Conservation (phyloP, 2,888 invertebrate species). For the Acleris emargana region DNA sequence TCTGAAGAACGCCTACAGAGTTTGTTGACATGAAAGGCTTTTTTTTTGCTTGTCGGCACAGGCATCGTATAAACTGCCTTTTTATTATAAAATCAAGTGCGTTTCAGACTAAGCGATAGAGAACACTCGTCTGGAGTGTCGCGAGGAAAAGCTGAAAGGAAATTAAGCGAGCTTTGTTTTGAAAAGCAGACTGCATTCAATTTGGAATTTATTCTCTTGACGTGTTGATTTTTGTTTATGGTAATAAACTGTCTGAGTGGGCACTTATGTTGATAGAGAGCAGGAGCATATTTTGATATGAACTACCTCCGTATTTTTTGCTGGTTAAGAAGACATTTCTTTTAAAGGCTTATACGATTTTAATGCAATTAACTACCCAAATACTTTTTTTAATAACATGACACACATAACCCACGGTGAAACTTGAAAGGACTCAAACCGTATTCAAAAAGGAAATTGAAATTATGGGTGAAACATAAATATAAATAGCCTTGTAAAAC, state of each 20-base stretch:
- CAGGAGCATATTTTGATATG: background rate
- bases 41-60: constrained; percentile 55
- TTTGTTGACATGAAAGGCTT: constrained; percentile 56
- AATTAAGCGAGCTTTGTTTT: constrained; percentile 54
- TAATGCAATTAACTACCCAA: too few relatives aligned
- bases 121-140: constrained; percentile 52
- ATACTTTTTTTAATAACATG: too few relatives aligned
- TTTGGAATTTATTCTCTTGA: constrained; percentile 30
- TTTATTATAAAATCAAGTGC: constrained; percentile 70
- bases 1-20: constrained; percentile 44
- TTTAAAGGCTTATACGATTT: too few relatives aligned
- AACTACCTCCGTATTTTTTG: too few relatives aligned
- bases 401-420: too few relatives aligned
- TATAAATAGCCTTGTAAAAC: too few relatives aligned
- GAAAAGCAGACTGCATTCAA: constrained; percentile 46
- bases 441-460: too few relatives aligned
- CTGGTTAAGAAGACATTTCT: too few relatives aligned
- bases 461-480: too few relatives aligned
- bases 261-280: background rate
- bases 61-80: constrained; percentile 59
- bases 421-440: too few relatives aligned
- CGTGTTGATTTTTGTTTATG: constrained; percentile 26
- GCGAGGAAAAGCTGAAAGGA: constrained; percentile 54
- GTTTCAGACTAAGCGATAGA: constrained; percentile 51
- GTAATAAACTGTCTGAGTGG: constrained; percentile 28